phyloP scores from a whole-genome alignment of 2,113 vertebrate species.

The Sander vitreus region DNA sequence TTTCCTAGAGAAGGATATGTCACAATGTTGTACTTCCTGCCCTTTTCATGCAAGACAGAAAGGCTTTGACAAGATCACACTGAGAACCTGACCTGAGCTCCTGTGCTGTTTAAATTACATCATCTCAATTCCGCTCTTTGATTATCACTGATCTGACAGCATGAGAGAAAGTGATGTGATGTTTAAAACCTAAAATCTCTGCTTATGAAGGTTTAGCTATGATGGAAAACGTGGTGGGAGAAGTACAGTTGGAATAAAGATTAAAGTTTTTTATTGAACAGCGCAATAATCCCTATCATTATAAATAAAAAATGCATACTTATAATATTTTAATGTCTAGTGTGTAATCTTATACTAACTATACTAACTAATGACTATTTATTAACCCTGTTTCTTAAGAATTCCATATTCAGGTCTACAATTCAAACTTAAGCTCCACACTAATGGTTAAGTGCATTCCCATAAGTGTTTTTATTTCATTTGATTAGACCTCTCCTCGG shows the following conservation, averaged over 20 bases:
- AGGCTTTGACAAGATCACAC: slow-evolving; percentile 33
- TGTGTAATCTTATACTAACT: no score
- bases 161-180: neutral
- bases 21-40: slow-evolving; percentile 7
- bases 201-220: neutral
- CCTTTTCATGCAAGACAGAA: slow-evolving; percentile 14
- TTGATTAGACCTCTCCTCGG: neutral
- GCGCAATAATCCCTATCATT: neutral
- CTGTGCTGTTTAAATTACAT: slow-evolving; percentile 23
- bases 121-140: slow-evolving; percentile 22
- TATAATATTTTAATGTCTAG: no score
- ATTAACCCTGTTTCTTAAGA: no score
- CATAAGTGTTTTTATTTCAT: neutral
- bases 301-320: neutral
- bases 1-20: neutral
- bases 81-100: slow-evolving; percentile 23
- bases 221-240: neutral
- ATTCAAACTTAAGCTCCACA: no score
- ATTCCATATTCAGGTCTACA: no score
- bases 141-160: slow-evolving; percentile 36
- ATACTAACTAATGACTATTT: no score
- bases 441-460: neutral
- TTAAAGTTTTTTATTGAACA: neutral
- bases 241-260: neutral
- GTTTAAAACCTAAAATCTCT: neutral